A percentile compares a stretch with the other conserved stretches of the same genome.
Conservation (phyloP, 1,140 invertebrate species). For the Nasonia giraulti region DNA sequence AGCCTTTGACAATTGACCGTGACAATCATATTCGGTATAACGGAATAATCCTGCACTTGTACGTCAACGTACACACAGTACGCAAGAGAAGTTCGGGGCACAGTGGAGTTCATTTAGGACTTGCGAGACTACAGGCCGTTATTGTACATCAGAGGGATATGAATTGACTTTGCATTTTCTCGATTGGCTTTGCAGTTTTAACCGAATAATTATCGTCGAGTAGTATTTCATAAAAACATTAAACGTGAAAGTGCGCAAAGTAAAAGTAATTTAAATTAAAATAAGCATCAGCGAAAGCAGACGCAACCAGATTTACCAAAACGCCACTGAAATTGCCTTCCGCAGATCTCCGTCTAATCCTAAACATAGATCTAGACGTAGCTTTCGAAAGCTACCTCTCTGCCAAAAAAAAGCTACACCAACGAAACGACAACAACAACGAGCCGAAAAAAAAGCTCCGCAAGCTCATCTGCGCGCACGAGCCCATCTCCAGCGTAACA, state of each 20-base stretch:
- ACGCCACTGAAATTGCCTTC: too few relatives aligned
- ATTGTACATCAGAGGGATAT: neutral
- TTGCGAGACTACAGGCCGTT: neutral
- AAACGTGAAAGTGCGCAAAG: neutral
- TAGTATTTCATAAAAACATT: neutral
- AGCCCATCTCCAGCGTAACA: neutral
- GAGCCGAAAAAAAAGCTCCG: neutral
- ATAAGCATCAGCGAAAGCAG: too few relatives aligned
- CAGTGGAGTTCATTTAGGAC: neutral
- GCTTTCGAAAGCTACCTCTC: too few relatives aligned
- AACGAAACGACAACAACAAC: too few relatives aligned
- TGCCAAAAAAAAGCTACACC: too few relatives aligned
- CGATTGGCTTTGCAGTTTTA: neutral
- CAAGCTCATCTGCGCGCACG: neutral
- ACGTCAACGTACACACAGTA: neutral
- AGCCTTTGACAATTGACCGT: neutral
- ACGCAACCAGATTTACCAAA: too few relatives aligned
- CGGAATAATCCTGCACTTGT: conserved; percentile 2
- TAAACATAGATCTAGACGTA: too few relatives aligned
- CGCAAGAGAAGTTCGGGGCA: neutral
- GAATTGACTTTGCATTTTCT: neutral
- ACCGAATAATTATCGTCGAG: neutral
- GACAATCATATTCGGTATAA: conserved; percentile 2
- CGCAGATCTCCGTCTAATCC: too few relatives aligned
- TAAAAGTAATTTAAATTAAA: too few relatives aligned